Base-by-base conservation (phyloP, 1,140 invertebrate species). In the Tachypleus tridentatus region DNA sequence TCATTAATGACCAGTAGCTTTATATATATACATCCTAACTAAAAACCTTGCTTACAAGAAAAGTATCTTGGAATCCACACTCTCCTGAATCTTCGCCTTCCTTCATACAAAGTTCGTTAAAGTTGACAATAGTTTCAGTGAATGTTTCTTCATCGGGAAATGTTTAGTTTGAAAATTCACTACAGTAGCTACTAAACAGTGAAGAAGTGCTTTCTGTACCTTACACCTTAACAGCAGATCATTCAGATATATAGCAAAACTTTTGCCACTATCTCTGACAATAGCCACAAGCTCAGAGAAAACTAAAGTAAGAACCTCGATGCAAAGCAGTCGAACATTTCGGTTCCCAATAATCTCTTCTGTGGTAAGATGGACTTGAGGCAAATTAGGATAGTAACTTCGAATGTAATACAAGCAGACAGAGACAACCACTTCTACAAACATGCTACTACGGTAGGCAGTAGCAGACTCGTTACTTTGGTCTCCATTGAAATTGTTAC, bases 201-300 rank as follows among this genome's bases (percentile, higher is more conserved):
- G 89, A 52, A 95, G 79, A 49, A 91, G 79, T n/a, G 89, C 86
- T 75, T 93, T 92, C 77, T 94, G 91, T 49, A 94, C 82, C 77
- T 93, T 93, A 73, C 89, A 90, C 65, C 88, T 84, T 1, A 82
- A 81, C 67, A 95, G 77, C 64, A 93, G 76, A 77, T 93, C 88
- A 61, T 84, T 84, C 51, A 95, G 85, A 75, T 91, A 94, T 65
- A 83, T 86, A 48, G 87, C 85, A 73, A 93, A 86, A 50, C 86
- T 88, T 71, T 84, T 85, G 0, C 85, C 87, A 74, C 86, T 90
- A 70, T 89, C 89, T 63, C 84, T 83, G n/a, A 91, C 87, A 49
- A 93, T 85, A n/a, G 82, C 81, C 51, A 87, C 85, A 4, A 93
- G 74, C 73, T 93, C 89, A 3, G 83, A 84, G 70, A 89, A 83